A percentile compares a stretch with the other conserved stretches of the same genome.
Conservation (phyloP, 2,113 vertebrate species). For the Excalfactoria chinensis region DNA sequence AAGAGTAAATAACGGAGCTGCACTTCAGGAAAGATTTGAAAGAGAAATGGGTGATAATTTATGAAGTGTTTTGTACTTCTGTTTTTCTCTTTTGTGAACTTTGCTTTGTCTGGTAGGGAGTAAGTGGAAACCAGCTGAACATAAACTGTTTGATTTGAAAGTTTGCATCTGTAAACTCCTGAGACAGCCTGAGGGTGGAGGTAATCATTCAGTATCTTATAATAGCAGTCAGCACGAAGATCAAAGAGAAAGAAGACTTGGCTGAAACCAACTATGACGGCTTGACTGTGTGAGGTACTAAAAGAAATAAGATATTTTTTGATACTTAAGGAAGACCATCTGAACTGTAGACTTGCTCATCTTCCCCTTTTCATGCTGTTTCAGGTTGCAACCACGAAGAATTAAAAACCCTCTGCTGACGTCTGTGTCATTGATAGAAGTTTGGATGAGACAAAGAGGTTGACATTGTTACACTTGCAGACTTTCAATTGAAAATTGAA, state of each 20-base stretch:
- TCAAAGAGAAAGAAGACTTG: constrained; percentile 57
- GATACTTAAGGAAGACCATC: not conserved
- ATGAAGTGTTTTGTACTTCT: not conserved
- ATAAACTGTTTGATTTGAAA: constrained; percentile 38
- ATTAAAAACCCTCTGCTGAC: not conserved
- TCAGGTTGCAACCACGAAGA: not conserved
- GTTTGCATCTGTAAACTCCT: constrained; percentile 42
- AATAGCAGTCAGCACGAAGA: constrained; percentile 33
- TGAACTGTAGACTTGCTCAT: not conserved
- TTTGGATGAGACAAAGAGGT: not conserved
- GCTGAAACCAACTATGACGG: not conserved
- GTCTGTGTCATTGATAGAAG: not conserved
- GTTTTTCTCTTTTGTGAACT: not conserved
- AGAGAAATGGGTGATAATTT: not conserved
- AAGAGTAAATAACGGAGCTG: not conserved
- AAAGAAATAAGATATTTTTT: constrained; percentile 20
- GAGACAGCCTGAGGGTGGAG: constrained; percentile 34
- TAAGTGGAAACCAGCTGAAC: constrained; percentile 1
- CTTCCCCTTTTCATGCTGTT: not conserved
- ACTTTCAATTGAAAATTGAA: not conserved
- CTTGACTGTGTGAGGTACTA: constrained; percentile 46
- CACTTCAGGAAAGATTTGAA: not conserved
- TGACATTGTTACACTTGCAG: not conserved
- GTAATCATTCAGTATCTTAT: constrained; percentile 53
- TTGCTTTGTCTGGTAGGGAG: not conserved